phyloP scores from a whole-genome alignment of 2,888 invertebrate genomes.

The Amphipyra tragopoginis region DNA sequence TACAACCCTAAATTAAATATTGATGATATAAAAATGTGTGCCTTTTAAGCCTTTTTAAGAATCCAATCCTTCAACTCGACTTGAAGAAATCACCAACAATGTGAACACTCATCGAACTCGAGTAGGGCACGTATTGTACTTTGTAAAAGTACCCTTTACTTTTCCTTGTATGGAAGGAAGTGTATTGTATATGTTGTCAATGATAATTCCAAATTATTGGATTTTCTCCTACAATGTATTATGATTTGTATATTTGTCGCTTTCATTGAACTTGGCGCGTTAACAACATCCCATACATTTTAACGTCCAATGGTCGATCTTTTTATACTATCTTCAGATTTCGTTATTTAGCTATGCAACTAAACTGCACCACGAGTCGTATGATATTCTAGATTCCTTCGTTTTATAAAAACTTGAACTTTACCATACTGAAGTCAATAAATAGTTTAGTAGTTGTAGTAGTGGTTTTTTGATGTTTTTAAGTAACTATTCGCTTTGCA shows the following conservation, averaged over 20 bases:
- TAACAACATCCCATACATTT: conserved; percentile 16
- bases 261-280: conserved; percentile 5
- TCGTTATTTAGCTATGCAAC: no score
- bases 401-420: no score
- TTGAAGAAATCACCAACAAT: conserved; percentile 63
- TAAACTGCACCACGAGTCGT: no score
- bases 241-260: conserved; percentile 36
- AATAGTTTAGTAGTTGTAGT: no score
- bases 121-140: conserved; percentile 68
- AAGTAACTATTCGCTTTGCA: no score
- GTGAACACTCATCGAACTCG: conserved; percentile 63
- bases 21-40: conserved; percentile 35
- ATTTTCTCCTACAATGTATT: conserved; percentile 39
- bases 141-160: conserved; percentile 62
- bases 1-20: conserved; percentile 27
- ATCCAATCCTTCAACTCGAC: conserved; percentile 45
- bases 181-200: conserved; percentile 62
- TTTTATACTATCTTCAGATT: background rate
- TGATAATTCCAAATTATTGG: conserved; percentile 58
- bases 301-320: background rate
- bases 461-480: no score
- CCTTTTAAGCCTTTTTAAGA: conserved; percentile 63
- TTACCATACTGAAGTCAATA: no score
- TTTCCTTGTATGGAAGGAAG: conserved; percentile 57
- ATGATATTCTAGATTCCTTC: no score